Conservation (phyloP, 2,113 vertebrate species). For the Odocoileus hemionus region DNA sequence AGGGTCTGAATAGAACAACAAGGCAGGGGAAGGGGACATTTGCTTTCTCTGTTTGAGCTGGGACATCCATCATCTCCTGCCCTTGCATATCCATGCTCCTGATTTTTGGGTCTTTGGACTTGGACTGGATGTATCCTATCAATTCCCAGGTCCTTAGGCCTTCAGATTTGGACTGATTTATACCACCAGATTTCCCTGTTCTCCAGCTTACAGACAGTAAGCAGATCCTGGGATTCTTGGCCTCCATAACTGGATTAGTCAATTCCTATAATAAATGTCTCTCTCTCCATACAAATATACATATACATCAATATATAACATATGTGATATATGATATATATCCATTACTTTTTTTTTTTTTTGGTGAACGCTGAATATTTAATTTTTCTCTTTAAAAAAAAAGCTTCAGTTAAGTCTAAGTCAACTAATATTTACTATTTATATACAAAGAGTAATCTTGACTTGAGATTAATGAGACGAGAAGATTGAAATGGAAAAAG, state of each 20-base stretch:
- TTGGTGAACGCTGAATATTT: not conserved
- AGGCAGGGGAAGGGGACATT: not conserved
- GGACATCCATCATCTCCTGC: not conserved
- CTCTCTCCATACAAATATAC: not conserved
- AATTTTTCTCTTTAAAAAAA: not conserved
- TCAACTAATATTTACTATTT: not conserved
- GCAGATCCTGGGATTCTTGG: not conserved
- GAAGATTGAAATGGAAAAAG: not conserved
- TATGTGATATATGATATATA: not conserved
- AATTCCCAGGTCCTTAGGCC: not conserved
- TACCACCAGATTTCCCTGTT: not conserved
- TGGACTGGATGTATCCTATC: not conserved
- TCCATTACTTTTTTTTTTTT: not conserved
- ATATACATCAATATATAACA: not conserved
- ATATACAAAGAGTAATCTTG: not conserved
- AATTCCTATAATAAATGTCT: not conserved
- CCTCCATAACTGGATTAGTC: not conserved
- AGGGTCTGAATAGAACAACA: not conserved
- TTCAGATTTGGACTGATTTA: not conserved
- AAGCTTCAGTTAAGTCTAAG: not conserved
- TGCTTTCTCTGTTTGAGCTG: not conserved
- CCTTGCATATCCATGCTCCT: not conserved
- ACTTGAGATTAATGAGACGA: not conserved
- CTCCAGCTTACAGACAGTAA: not conserved
- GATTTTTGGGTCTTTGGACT: not conserved